A percentile compares a stretch with the other conserved stretches of the same genome.
These are phyloP conservation scores for Anisognathus igniventris DNA, from an alignment of 2,797 vertebrate species.

Conservation along the genomic window DNA sequence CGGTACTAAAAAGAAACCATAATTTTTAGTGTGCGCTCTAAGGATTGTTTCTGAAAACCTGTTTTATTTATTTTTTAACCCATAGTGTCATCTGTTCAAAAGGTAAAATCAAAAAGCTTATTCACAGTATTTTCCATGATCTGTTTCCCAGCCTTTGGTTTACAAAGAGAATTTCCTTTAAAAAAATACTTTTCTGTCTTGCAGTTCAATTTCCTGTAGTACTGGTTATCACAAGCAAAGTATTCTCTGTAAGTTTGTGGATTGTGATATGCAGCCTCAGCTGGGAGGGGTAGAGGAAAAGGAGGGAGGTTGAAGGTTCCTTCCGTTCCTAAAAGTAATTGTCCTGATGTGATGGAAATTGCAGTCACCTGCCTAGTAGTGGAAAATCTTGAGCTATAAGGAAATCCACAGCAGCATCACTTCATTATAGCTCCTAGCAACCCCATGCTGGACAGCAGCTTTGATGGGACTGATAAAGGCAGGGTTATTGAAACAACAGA, in stretches of 20 bases:
- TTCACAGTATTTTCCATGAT: conserved; percentile 70
- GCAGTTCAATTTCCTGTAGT: conserved; percentile 76
- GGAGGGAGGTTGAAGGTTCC: conserved; percentile 52
- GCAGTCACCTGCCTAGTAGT: conserved; percentile 55
- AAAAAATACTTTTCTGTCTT: conserved; percentile 67
- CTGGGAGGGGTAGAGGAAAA: conserved; percentile 41
- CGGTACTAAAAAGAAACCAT: conserved; percentile 57
- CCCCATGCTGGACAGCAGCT: conserved; percentile 45
- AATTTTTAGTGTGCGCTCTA: conserved; percentile 17
- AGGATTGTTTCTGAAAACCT: conserved; percentile 57
- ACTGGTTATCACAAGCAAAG: conserved; percentile 57
- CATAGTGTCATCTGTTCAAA: conserved; percentile 58
- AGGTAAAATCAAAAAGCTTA: conserved; percentile 65
- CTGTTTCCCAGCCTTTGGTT: conserved; percentile 72
- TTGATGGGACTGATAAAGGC: conserved; percentile 27
- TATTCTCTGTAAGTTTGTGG: conserved; percentile 53
- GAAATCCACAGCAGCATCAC: conserved; percentile 25
- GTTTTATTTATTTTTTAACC: conserved; percentile 19
- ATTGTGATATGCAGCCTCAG: conserved; percentile 36
- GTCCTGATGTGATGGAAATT: conserved; percentile 59
- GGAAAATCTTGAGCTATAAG: conserved; percentile 48
- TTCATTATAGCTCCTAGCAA: conserved; percentile 36
- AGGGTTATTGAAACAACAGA: conserved; percentile 10
- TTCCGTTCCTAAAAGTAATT: conserved; percentile 63
- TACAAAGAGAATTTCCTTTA: conserved; percentile 68